Evolutionary conservation across 2,797 vertebrate species (phyloP).

Genomic region (Melanotaenia pygmaea): DNA sequence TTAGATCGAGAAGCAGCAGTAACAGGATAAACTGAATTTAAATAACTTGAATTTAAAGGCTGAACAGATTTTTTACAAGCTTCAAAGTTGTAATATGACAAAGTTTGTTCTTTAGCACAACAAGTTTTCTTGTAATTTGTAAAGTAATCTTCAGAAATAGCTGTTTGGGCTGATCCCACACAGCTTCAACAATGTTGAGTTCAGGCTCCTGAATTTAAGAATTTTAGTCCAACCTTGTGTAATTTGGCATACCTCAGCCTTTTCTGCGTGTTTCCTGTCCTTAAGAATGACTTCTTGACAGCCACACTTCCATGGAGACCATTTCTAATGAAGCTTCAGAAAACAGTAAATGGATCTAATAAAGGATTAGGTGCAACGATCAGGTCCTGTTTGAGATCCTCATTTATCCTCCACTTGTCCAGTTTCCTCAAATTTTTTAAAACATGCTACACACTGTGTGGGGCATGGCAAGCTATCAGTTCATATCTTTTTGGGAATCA

Average conservation of each 20-base stretch:
- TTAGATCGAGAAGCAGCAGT: not conserved
- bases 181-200: not conserved
- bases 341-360: not conserved
- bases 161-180: not conserved
- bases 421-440: not conserved
- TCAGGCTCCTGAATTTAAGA: not conserved
- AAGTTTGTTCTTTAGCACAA: not conserved
- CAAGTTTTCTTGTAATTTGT: not conserved
- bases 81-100: not conserved
- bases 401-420: not conserved
- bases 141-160: not conserved
- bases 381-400: not conserved
- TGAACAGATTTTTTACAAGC: not conserved
- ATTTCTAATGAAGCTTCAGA: not conserved
- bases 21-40: not conserved
- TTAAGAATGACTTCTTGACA: not conserved
- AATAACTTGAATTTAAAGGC: not conserved
- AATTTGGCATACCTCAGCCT: not conserved
- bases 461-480: not conserved
- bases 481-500: not conserved
- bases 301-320: not conserved
- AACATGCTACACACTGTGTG: not conserved
- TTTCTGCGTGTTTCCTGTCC: not conserved
- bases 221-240: not conserved
- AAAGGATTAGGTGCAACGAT: not conserved